Conservation (phyloP, 1,140 invertebrate species). For the Arion vulgaris region DNA sequence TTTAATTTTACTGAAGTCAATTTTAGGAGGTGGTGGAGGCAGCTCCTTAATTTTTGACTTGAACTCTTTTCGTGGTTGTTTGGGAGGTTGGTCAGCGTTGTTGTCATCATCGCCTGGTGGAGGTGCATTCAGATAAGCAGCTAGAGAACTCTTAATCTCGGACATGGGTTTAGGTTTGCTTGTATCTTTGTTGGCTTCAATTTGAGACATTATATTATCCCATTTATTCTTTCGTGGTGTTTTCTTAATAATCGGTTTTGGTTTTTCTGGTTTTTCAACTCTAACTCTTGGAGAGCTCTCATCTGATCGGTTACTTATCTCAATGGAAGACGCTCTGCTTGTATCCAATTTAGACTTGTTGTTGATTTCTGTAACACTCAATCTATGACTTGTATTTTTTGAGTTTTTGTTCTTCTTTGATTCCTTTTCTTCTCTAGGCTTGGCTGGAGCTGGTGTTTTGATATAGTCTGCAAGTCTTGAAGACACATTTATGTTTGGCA, state of each 20-base stretch:
- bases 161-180: slow-evolving; percentile 60
- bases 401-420: slow-evolving; percentile 46
- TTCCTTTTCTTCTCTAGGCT: slow-evolving; percentile 57
- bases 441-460: slow-evolving; percentile 56
- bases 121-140: slow-evolving; percentile 52
- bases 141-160: slow-evolving; percentile 70
- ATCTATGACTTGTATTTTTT: slow-evolving; percentile 32
- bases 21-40: slow-evolving; percentile 51
- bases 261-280: slow-evolving; percentile 53
- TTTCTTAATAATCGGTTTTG: slow-evolving; percentile 59
- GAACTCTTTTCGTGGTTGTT: slow-evolving; percentile 29
- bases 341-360: neutral
- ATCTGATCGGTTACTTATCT: slow-evolving; percentile 37
- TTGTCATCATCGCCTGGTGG: neutral
- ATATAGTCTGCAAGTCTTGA: slow-evolving; percentile 66
- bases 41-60: slow-evolving; percentile 54
- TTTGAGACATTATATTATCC: slow-evolving; percentile 71
- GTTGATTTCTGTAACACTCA: neutral
- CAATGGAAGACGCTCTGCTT: slow-evolving; percentile 18
- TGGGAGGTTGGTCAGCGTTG: slow-evolving; percentile 43
- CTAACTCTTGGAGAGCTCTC: no score
- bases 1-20: slow-evolving; percentile 67
- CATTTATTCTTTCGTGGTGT: slow-evolving; percentile 70
- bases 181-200: slow-evolving; percentile 65
- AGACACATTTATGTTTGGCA: slow-evolving; percentile 67